Evolutionary conservation across 1,140 invertebrate genomes (phyloP), one percentile per base, ranked within the genome.

Genomic region (Drosophila mayri): DNA sequence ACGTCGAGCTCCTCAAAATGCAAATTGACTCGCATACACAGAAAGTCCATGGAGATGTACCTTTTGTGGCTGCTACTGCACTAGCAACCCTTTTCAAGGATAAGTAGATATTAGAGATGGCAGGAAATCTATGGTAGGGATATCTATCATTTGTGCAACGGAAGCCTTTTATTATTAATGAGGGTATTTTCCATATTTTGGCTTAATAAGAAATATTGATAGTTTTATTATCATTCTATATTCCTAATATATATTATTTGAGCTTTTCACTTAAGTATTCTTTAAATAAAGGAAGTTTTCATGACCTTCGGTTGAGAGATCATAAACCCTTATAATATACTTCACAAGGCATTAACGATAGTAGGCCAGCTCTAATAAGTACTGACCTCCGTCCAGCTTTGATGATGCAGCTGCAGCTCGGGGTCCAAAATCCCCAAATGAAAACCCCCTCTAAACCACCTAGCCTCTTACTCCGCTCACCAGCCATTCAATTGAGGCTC

Each of bases 11-110:
- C 40, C 73, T 88, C 84, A 71, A 77, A 74, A 70, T 90, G 84
- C 59, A 87, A 87, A 88, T 88, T 83, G 81, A 66, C 54, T 65
- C 41, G 40, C 70, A 74, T 62, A 47, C 41, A 37, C 37, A 66
- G 61, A 65, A 41, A 47, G 44, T 50, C 46, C 47, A 35, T 40
- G 43, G 22, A 67, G 65, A 66, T 49, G 30, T 35, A 54, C 67
- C 67, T 72, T 59, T 73, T 73, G 70, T 60, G 67, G 54, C 37
- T 47, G 49, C 43, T 14, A 43, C 32, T 30, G 41, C 25, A 59
- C 16, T 11, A 38, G 22, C 61, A 11, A 12, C 28, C 14, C 30
- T 11, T 38, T 55, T 55, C 35, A 55, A 55, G 52, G 52, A 55
- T 55, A 55, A 55, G 35, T 38, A 38, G 52, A 55, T 16, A 11